Conservation (phyloP, 2,888 invertebrate genomes). For the Agrenia bidenticulata region DNA sequence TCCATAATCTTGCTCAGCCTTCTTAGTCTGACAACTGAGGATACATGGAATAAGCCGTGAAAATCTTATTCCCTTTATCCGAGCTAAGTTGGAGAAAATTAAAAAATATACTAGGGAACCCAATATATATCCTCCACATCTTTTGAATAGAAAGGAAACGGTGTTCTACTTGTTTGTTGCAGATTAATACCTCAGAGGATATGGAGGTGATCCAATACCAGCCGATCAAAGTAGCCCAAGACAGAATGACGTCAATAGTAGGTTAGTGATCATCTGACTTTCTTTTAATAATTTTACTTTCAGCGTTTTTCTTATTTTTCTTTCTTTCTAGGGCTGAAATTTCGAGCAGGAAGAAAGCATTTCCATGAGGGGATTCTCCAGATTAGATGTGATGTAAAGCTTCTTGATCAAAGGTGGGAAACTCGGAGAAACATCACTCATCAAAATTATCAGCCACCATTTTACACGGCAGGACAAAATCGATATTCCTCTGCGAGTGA, state of each 20-base stretch:
- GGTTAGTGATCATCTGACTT: too few species aligned
- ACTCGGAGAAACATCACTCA: constrained; percentile 34
- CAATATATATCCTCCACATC: too few species aligned
- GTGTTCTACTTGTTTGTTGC: too few species aligned
- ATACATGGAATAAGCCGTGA: too few species aligned
- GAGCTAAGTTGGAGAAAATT: too few species aligned
- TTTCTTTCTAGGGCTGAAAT: constrained; percentile 34
- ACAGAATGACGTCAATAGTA: constrained; percentile 31
- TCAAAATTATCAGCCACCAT: constrained; percentile 32
- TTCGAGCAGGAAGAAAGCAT: constrained; percentile 33
- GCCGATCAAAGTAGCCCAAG: constrained; percentile 21
- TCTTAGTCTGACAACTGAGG: too few species aligned
- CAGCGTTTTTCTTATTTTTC: too few species aligned
- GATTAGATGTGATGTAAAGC: constrained; percentile 37
- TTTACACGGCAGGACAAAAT: constrained; percentile 39
- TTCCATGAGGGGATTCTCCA: constrained; percentile 30
- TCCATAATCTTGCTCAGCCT: too few species aligned
- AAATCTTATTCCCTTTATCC: too few species aligned
- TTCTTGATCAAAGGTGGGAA: constrained; percentile 38
- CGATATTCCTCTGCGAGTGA: constrained; percentile 34
- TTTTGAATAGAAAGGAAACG: too few species aligned
- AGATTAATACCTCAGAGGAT: constrained; percentile 37
- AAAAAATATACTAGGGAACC: too few species aligned
- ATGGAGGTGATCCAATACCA: constrained; percentile 34
- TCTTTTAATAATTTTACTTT: too few species aligned